A percentile compares a stretch with the other conserved stretches of the same genome.
phyloP scores from a whole-genome alignment of 64 coral and sea anemone species.

The Catalaphyllia jardinei region DNA sequence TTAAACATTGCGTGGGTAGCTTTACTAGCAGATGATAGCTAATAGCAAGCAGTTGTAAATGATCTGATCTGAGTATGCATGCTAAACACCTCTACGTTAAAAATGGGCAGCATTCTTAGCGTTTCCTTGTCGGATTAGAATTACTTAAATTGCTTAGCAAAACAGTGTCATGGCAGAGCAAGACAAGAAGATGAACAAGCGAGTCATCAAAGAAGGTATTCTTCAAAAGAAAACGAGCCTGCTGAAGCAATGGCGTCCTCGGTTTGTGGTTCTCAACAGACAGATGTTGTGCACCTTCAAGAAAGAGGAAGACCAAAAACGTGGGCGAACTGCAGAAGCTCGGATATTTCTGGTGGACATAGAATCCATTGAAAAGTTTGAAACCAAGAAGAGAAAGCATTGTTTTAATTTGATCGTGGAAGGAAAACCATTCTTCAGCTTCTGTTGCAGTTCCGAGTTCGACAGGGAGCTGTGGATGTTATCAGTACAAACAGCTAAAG shows the following conservation, averaged over 20 bases:
- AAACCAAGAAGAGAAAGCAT: slow-evolving; percentile 83
- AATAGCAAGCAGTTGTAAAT: background rate
- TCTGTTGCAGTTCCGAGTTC: slow-evolving; percentile 76
- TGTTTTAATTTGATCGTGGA: slow-evolving; percentile 80
- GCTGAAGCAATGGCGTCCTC: slow-evolving; percentile 81
- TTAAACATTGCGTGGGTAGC: slow-evolving; percentile 1
- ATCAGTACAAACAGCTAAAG: slow-evolving; percentile 54
- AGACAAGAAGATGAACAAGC: slow-evolving; percentile 39
- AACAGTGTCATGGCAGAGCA: slow-evolving; percentile 54
- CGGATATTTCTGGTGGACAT: slow-evolving; percentile 91
- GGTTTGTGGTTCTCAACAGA: slow-evolving; percentile 74
- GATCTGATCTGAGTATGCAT: slow-evolving; percentile 11
- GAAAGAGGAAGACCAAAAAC: slow-evolving; percentile 76
- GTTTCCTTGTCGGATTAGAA: background rate
- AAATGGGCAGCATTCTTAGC: slow-evolving; percentile 32
- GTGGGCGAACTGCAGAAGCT: slow-evolving; percentile 75
- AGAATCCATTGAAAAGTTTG: slow-evolving; percentile 57
- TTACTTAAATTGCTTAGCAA: slow-evolving; percentile 28
- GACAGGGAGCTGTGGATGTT: slow-evolving; percentile 71
- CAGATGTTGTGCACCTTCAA: slow-evolving; percentile 85
- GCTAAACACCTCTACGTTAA: background rate
- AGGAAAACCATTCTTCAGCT: slow-evolving; percentile 52
- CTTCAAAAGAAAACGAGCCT: slow-evolving; percentile 71
- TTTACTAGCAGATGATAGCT: background rate
- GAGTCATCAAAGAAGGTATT: slow-evolving; percentile 71